A percentile compares a stretch with the other conserved stretches of the same genome.
Evolutionary conservation across 2,888 invertebrate genomes (phyloP).

Genomic region (Drosophila fungiperda): DNA sequence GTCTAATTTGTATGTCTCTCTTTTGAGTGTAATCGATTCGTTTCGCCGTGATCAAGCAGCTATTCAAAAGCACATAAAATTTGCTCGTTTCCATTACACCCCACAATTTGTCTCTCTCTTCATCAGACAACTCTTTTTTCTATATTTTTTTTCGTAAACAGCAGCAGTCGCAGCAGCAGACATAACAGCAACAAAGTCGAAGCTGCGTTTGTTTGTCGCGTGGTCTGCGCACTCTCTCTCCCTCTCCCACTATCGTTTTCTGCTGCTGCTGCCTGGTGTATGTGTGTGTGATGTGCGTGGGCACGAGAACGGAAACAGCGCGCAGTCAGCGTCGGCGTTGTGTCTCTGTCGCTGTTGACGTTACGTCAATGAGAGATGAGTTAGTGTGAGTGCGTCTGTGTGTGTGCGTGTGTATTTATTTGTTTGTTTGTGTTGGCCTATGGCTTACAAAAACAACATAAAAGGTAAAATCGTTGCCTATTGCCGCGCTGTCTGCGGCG

Average conservation of each 20-base stretch:
- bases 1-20: conserved; percentile 61
- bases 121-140: conserved; percentile 16
- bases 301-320: conserved; percentile 78
- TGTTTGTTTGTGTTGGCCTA: conserved; percentile 48
- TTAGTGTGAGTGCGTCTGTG: conserved; percentile 6
- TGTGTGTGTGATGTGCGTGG: conserved; percentile 63
- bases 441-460: conserved; percentile 62
- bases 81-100: conserved; percentile 50
- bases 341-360: conserved; percentile 57
- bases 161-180: conserved; percentile 21
- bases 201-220: conserved; percentile 60
- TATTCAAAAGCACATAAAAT: conserved; percentile 64
- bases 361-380: conserved; percentile 70
- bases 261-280: conserved; percentile 4
- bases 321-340: conserved; percentile 55
- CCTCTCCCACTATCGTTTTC: conserved; percentile 4
- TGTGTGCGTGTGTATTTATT: conserved; percentile 18
- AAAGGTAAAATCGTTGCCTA: conserved; percentile 78
- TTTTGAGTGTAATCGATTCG: conserved; percentile 62
- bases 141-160: conserved; percentile 18
- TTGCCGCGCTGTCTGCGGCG: conserved; percentile 83
- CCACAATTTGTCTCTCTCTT: conserved; percentile 44
- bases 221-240: conserved; percentile 38
- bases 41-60: conserved; percentile 60
- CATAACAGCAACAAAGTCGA: conserved; percentile 31